These are phyloP conservation scores for Syngnathus typhle DNA, from an alignment of 2,113 vertebrate species.

Conservation along the genomic window DNA sequence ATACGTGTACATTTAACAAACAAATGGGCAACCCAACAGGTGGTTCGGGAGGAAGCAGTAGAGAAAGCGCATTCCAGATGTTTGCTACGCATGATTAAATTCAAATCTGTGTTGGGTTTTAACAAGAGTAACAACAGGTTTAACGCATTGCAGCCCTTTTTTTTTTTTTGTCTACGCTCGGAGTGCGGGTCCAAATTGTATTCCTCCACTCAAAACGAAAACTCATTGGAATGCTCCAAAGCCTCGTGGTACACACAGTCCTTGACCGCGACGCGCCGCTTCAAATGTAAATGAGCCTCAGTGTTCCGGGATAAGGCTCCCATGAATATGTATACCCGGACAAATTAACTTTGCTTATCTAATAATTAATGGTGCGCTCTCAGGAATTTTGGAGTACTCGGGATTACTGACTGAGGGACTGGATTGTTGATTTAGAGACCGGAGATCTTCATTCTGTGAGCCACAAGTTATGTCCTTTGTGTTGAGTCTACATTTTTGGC, in stretches of 20 bases:
- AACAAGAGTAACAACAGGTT: neutral
- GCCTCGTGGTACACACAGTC: constrained; percentile 53
- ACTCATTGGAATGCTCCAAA: constrained; percentile 61
- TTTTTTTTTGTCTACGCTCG: neutral
- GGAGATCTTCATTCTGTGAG: constrained; percentile 6
- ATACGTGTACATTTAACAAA: neutral
- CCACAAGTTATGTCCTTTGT: neutral
- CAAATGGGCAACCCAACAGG: neutral
- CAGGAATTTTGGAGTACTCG: constrained; percentile 38
- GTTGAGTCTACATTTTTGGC: neutral
- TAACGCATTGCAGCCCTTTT: neutral
- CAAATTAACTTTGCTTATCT: constrained; percentile 52
- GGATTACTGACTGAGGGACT: constrained; percentile 18
- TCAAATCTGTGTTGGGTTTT: neutral
- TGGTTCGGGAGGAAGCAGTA: neutral
- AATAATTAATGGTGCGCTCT: constrained; percentile 38
- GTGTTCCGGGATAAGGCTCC: constrained; percentile 58
- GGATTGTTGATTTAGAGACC: neutral
- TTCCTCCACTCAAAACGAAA: constrained; percentile 44
- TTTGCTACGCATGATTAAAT: neutral
- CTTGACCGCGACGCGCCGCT: constrained; percentile 63
- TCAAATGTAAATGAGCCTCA: constrained; percentile 61
- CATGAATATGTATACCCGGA: constrained; percentile 56
- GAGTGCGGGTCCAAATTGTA: constrained; percentile 39
- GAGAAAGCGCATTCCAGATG: neutral